A percentile compares a stretch with the other conserved stretches of the same genome.
phyloP scores from a whole-genome alignment of 2,888 invertebrate species.

The Drosophila monieri region DNA sequence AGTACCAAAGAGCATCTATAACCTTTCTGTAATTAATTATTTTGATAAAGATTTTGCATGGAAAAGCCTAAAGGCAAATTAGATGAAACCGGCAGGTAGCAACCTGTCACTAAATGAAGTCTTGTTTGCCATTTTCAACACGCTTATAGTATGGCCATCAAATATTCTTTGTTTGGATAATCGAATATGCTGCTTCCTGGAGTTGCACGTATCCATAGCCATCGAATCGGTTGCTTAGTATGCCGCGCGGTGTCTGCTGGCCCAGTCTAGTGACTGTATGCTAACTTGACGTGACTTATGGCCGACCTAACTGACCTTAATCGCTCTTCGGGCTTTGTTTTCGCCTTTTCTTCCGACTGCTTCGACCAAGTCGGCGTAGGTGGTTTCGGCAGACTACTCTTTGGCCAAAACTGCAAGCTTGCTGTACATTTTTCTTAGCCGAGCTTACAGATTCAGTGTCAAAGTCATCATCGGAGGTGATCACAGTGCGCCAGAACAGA shows the following conservation, averaged over 20 bases:
- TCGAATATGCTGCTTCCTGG: constrained; percentile 18
- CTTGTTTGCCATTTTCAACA: background rate
- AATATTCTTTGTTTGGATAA: background rate
- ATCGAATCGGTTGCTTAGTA: constrained; percentile 47
- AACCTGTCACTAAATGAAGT: background rate
- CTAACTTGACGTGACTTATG: constrained; percentile 31
- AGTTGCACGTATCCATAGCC: constrained; percentile 9
- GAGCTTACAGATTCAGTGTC: constrained; percentile 2
- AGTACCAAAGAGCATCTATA: no score
- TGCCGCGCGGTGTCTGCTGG: constrained; percentile 29
- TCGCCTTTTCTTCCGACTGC: constrained; percentile 9
- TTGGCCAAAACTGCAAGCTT: constrained; percentile 1
- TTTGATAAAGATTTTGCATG: no score
- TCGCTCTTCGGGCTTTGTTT: constrained; percentile 4
- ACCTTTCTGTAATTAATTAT: no score
- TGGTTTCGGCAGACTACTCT: background rate
- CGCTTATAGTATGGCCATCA: background rate
- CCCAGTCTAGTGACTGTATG: constrained; percentile 9
- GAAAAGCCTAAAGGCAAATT: background rate
- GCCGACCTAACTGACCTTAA: constrained; percentile 47
- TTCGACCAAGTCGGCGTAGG: constrained; percentile 28
- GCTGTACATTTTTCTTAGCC: background rate
- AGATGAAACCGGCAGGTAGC: background rate
- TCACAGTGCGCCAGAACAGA: background rate
- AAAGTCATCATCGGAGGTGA: background rate